Base-by-base conservation (phyloP, 2,888 invertebrate genomes). In the Caenorhabditis japonica region DNA sequence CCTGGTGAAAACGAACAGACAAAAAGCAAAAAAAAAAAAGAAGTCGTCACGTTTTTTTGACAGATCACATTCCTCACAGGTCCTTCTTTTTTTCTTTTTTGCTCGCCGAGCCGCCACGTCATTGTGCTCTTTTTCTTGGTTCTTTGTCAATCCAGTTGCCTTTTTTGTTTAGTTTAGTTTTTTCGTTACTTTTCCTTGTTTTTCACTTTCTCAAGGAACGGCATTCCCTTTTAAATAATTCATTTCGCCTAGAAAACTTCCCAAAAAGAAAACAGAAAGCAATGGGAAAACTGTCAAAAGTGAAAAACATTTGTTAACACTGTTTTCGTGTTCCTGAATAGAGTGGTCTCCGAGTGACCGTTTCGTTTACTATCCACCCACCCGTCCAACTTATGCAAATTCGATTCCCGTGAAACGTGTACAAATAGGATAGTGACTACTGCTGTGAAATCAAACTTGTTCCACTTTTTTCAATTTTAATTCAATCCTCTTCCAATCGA, bases 321-420 rank as follows among this genome's bases (percentile, higher is more conserved):
- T 19, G 17, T 19, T 41, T 33, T n/a, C 33, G 8, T 21, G 44
- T 53, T n/a, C n/a, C n/a, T n/a, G n/a, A n/a, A n/a, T n/a, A n/a
- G n/a, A n/a, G n/a, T 46, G 56, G 56, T 51, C 66, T 30, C 66
- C 56, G 55, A 49, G 47, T 64, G 56, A 56, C 64, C 64, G 38
- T 23, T 38, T 3, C 23, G 13, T 38, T 34, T 61, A 36, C 25
- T 33, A 17, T 17, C 62, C 64, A 36, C 64, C 64, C 46, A 55
- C 64, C 34, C 56, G 46, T 47, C 15, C 36, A 47, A 47, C 10
- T 17, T 51, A 56, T 56, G 56, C 56, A 66, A 56, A 56, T 55
- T 33, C 46, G 39, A 23, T 60, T 17, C 27, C 19, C 47, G 21
- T 21, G 15, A 12, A 5, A 47, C 30, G 12, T 3, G 47, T 15